phyloP scores from a whole-genome alignment of 2,797 vertebrate genomes.

The Semaprochilodus insignis region DNA sequence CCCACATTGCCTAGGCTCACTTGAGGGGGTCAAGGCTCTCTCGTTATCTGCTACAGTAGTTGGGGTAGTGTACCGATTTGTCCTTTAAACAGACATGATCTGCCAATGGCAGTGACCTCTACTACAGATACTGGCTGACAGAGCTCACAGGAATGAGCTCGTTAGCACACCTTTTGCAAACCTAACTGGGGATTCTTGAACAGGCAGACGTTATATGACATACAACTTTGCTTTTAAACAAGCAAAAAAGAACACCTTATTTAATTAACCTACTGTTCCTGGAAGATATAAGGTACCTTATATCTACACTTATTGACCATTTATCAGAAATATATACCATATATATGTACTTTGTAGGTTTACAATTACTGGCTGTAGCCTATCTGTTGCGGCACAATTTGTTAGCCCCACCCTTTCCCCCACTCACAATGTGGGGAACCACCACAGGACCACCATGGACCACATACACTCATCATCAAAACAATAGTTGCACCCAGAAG shows the following conservation, averaged over 20 bases:
- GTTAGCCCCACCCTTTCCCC: no score
- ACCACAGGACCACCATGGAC: no score
- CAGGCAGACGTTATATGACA: neutral
- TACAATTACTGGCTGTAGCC: no score
- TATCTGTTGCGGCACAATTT: no score
- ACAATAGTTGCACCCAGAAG: no score
- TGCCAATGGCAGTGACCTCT: slow-evolving; percentile 16
- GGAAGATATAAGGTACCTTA: no score
- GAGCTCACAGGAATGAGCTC: neutral
- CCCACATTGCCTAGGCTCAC: slow-evolving; percentile 12
- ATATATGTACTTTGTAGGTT: no score
- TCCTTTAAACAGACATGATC: neutral
- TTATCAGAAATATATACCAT: no score
- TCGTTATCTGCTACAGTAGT: neutral
- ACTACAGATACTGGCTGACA: neutral
- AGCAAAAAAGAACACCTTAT: neutral
- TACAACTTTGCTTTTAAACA: neutral
- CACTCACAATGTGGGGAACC: no score
- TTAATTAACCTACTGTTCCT: neutral
- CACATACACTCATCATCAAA: no score
- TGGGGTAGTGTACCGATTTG: neutral
- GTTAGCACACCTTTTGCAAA: slow-evolving; percentile 5
- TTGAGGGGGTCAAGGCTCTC: neutral
- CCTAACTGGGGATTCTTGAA: neutral
- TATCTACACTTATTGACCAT: no score